Conservation (phyloP, 2,113 vertebrate genomes). For the Pteronura brasiliensis region DNA sequence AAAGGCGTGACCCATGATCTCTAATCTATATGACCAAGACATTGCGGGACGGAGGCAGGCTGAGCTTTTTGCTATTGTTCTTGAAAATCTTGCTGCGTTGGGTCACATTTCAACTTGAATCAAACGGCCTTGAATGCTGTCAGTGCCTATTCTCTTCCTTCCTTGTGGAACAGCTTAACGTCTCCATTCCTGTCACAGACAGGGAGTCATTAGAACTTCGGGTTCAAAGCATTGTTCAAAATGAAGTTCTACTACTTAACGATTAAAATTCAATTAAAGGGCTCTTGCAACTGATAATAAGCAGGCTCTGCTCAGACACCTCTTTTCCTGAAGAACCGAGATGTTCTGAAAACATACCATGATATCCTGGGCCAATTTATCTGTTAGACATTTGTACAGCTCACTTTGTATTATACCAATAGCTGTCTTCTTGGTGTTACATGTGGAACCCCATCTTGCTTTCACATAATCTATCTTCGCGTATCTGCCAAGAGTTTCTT, state of each 20-base stretch:
- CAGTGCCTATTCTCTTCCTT: neutral
- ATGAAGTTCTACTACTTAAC: neutral
- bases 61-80: neutral
- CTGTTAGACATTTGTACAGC: neutral
- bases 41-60: neutral
- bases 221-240: neutral
- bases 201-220: neutral
- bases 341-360: neutral
- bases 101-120: neutral
- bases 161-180: neutral
- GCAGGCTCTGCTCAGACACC: neutral
- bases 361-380: neutral
- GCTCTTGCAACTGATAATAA: neutral
- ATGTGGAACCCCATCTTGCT: neutral
- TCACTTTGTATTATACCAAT: neutral
- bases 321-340: neutral
- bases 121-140: neutral
- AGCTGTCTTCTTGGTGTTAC: neutral
- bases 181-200: neutral
- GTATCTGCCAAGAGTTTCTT: neutral
- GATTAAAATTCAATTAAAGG: neutral
- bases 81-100: neutral
- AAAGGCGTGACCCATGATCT: neutral
- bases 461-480: neutral
- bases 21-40: neutral